Conservation (phyloP, 2,797 vertebrate genomes). For the Aplochiton taeniatus region DNA sequence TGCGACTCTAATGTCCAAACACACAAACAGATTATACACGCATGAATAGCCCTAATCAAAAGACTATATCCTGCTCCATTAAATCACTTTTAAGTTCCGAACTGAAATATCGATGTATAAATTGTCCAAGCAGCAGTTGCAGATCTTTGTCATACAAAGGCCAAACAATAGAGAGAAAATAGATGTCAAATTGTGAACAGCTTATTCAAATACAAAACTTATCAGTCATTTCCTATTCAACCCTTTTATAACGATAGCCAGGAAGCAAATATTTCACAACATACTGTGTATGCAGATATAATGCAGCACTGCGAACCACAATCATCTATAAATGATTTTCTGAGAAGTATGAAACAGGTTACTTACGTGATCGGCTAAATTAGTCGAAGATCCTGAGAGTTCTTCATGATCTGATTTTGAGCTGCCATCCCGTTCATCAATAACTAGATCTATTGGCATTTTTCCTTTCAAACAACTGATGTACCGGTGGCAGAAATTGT, state of each 20-base stretch:
- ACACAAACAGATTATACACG: slow-evolving; percentile 60
- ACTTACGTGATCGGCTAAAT: slow-evolving; percentile 99
- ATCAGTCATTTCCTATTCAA: neutral
- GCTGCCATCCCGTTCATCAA: slow-evolving; percentile 98
- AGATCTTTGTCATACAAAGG: slow-evolving; percentile 50
- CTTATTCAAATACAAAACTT: neutral
- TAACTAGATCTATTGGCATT: slow-evolving; percentile 99
- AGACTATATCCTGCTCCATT: slow-evolving; percentile 71
- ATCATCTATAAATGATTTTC: slow-evolving; percentile 3
- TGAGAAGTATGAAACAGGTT: slow-evolving; percentile 26
- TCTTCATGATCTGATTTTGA: slow-evolving; percentile 99
- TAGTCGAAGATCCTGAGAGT: slow-evolving; percentile 97
- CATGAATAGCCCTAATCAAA: slow-evolving; percentile 72
- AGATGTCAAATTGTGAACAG: slow-evolving; percentile 19
- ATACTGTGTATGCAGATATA: neutral
- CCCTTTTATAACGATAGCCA: neutral
- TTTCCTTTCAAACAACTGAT: slow-evolving; percentile 99
- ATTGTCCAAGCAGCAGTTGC: slow-evolving; percentile 56
- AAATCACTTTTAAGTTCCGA: slow-evolving; percentile 75
- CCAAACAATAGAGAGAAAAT: slow-evolving; percentile 33
- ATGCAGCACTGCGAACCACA: slow-evolving; percentile 3
- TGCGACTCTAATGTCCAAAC: slow-evolving; percentile 45
- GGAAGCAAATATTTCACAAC: neutral
- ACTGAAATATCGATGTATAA: slow-evolving; percentile 67
- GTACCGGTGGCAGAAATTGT: slow-evolving; percentile 99